A percentile compares a stretch with the other conserved stretches of the same genome.
Conservation (phyloP, 2,797 vertebrate species). For the Mus minutoides region DNA sequence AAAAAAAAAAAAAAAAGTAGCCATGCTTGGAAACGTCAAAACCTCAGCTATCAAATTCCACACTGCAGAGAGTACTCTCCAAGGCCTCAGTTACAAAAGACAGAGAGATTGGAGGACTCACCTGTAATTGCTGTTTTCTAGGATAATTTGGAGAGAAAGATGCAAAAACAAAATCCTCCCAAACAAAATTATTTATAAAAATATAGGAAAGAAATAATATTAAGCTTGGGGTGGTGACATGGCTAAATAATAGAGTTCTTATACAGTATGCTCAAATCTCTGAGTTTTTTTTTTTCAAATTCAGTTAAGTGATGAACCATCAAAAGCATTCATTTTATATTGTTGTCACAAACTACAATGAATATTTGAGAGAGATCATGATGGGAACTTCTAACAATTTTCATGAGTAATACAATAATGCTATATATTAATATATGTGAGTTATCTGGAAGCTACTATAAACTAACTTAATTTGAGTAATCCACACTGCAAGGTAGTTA, state of each 20-base stretch:
- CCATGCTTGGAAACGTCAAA: not conserved
- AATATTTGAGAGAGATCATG: not conserved
- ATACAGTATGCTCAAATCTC: no score
- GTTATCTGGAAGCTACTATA: slow-evolving; percentile 10
- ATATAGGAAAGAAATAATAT: not conserved
- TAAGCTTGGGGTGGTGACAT: not conserved
- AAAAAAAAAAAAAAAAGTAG: slow-evolving; percentile 24
- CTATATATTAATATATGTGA: not conserved
- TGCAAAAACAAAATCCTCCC: not conserved
- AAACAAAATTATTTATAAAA: not conserved
- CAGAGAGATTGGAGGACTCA: not conserved
- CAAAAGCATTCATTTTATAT: not conserved
- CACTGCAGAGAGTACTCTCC: not conserved
- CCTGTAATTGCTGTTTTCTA: not conserved
- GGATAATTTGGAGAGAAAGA: not conserved
- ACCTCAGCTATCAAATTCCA: not conserved
- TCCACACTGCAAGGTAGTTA: not conserved
- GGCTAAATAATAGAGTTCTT: not conserved
- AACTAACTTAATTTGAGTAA: not conserved
- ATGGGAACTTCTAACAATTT: slow-evolving; percentile 12
- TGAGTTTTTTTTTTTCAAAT: not conserved
- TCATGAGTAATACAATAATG: not conserved
- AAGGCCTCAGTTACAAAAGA: not conserved
- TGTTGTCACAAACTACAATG: not conserved
- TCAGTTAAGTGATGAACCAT: not conserved